Conservation (phyloP, 1,140 invertebrate species). For the Calosoma granatense region DNA sequence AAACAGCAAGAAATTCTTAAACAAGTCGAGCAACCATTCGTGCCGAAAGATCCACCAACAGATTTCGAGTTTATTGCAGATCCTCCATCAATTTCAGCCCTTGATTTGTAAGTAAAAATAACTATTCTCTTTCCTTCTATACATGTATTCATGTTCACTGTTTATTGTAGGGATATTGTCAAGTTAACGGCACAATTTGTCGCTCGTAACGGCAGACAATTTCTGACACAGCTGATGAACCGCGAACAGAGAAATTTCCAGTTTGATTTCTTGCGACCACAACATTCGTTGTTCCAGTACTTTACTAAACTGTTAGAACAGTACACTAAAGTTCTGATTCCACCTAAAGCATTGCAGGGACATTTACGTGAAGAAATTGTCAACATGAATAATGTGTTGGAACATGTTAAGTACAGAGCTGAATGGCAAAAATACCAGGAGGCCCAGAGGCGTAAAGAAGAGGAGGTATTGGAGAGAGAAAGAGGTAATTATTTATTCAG, state of each 20-base stretch:
- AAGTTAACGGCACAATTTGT: slow-evolving; percentile 98
- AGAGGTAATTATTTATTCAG: slow-evolving; percentile 42
- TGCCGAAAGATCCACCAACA: slow-evolving; percentile 89
- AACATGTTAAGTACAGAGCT: slow-evolving; percentile 87
- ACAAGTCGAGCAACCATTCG: slow-evolving; percentile 76
- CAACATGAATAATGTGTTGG: slow-evolving; percentile 67
- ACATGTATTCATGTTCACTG: slow-evolving; percentile 14
- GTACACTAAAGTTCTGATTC: slow-evolving; percentile 92
- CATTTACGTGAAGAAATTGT: slow-evolving; percentile 70
- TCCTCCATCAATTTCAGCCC: slow-evolving; percentile 96
- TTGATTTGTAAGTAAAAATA: slow-evolving; percentile 69
- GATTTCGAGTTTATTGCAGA: slow-evolving; percentile 98
- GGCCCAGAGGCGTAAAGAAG: slow-evolving; percentile 80
- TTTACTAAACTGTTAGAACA: slow-evolving; percentile 97
- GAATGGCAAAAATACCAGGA: slow-evolving; percentile 96
- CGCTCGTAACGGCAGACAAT: slow-evolving; percentile 94
- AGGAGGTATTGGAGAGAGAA: slow-evolving; percentile 91
- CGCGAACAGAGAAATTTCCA: slow-evolving; percentile 96
- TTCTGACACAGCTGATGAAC: slow-evolving; percentile 97
- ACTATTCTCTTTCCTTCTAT: slow-evolving; percentile 16
- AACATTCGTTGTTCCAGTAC: slow-evolving; percentile 97
- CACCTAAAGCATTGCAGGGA: slow-evolving; percentile 80
- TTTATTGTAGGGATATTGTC: slow-evolving; percentile 80
- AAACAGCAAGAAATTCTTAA: slow-evolving; percentile 84
- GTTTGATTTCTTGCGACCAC: slow-evolving; percentile 96